Base-by-base conservation (phyloP, 2,113 vertebrate genomes). In the Tauraco erythrolophus region DNA sequence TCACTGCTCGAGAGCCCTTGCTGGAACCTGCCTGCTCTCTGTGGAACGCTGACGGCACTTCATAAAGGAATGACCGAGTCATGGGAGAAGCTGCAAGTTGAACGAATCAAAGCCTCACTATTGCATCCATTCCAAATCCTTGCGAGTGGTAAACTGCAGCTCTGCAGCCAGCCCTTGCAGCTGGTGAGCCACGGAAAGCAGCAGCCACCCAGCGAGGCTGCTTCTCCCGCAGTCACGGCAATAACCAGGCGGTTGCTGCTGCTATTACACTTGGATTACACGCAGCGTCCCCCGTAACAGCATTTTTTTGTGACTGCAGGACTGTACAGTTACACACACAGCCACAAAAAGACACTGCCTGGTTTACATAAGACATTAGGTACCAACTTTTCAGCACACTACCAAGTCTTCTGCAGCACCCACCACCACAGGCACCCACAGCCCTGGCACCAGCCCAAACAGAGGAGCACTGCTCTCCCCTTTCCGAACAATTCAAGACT, bases 11-110 rank as follows among this genome's bases (percentile, higher is more conserved):
- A 95, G 96, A 91, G 97, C 95, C 95, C 96, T 91, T 96, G 94
- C 93, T 94, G 95, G 92, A 97, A 95, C 95, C 97, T 84, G 95
- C 90, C 95, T 95, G 74, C 92, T 96, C 87, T 88, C 94, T 87
- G 95, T 80, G 81, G 87, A 95, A 84, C 84, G 97, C 97, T 87
- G 61, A 21, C 88, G 96, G 95, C 94, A 69, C 85, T 93, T 96
- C 96, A 89, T 68, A 82, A 91, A 96, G 92, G 94, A 91, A 84
- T 86, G 84, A 92, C 95, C 89, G 80, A 96, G 86, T 82, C 91
- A 69, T 66, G 89, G 94, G 94, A 95, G 97, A 97, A 97, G 95
- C 92, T 94, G 95, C 93, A 92, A 89, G 88, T 7, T 90, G 94
- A 93, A 94, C 96, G 96, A 94, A 95, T 92, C 89, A 60, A 97